Conservation (phyloP, 2,888 invertebrate species). For the Hipparchia sbordonii region DNA sequence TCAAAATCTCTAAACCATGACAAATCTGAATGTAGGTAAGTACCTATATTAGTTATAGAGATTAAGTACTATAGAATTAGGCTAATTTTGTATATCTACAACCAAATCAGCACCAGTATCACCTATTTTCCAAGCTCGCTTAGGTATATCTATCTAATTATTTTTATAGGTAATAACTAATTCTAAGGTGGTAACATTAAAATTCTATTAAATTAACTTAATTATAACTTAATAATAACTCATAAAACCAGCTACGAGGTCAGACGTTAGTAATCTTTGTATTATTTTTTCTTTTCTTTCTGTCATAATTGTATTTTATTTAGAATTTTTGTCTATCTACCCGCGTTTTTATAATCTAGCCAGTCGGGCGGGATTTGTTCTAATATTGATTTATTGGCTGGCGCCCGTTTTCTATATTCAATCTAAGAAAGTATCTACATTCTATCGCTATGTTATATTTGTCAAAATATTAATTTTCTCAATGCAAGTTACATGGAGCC, state of each 20-base stretch:
- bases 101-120: not conserved
- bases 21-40: too few species aligned
- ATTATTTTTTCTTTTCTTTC: too few species aligned
- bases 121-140: not conserved
- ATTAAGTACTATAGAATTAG: too few species aligned
- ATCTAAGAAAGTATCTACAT: not conserved
- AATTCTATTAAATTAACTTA: not conserved
- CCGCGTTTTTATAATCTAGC: not conserved
- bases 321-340: not conserved
- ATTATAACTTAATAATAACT: not conserved
- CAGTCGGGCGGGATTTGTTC: not conserved
- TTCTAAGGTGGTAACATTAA: not conserved
- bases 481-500: too few species aligned
- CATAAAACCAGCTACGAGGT: not conserved
- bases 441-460: too few species aligned
- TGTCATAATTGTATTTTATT: too few species aligned
- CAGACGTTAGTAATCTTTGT: not conserved
- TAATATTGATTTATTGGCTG: not conserved
- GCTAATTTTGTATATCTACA: too few species aligned
- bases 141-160: not conserved
- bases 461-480: too few species aligned
- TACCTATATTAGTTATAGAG: too few species aligned
- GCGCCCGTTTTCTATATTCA: not conserved
- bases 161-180: not conserved
- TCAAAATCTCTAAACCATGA: too few species aligned